phyloP scores from a whole-genome alignment of 2,888 invertebrate genomes.

The Melanophora roralis region DNA sequence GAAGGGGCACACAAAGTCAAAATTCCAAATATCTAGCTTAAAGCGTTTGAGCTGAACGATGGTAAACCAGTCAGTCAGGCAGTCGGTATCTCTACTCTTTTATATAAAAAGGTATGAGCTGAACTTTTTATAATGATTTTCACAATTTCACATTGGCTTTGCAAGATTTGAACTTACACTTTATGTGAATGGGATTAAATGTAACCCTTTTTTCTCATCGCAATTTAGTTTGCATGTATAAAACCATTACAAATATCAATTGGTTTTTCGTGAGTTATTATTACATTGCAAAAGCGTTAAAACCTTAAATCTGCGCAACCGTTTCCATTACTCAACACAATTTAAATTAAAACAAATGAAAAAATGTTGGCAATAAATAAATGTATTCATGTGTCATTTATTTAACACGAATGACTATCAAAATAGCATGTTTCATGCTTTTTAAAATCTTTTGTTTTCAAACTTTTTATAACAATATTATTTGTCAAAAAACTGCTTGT shows the following conservation, averaged over 20 bases:
- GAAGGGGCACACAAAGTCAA: no score
- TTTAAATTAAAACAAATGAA: background rate
- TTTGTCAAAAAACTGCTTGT: background rate
- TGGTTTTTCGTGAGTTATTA: background rate
- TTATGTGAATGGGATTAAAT: background rate
- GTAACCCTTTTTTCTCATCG: background rate
- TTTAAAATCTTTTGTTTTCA: background rate
- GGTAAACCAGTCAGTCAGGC: no score
- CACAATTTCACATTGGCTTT: no score
- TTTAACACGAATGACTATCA: background rate
- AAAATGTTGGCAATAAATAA: background rate
- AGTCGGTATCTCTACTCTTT: no score
- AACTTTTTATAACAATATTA: background rate
- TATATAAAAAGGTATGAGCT: no score
- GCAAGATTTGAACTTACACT: no score
- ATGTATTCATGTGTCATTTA: background rate
- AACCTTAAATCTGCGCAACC: background rate
- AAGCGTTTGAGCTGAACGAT: no score
- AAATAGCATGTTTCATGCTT: background rate
- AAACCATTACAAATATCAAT: background rate
- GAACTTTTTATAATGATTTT: no score
- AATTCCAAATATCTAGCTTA: no score
- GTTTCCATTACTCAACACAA: background rate
- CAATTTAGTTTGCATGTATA: background rate
- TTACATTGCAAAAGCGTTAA: background rate